Base-by-base conservation (phyloP, 1,140 invertebrate species). In the Carposina sasakii region DNA sequence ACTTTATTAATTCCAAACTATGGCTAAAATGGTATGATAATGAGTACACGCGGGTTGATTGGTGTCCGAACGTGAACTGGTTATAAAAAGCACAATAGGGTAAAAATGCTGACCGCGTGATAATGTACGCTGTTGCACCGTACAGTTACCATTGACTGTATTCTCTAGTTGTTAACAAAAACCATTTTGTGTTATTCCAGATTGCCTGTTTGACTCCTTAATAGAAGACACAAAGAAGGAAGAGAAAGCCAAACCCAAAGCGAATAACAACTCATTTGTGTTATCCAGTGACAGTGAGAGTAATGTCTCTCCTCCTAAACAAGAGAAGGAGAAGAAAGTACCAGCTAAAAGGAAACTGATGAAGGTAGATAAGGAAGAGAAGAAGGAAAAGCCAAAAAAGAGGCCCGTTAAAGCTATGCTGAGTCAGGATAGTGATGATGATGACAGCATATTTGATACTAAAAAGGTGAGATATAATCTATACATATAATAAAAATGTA, bases 141-240 rank as follows among this genome's bases (percentile, higher is more conserved):
- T n/a, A n/a, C n/a, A n/a, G n/a, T n/a, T n/a, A n/a, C n/a, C n/a
- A n/a, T n/a, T n/a, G n/a, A n/a, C n/a, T n/a, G n/a, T n/a, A n/a
- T n/a, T n/a, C n/a, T n/a, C n/a, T n/a, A n/a, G n/a, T n/a, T n/a
- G n/a, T n/a, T n/a, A n/a, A n/a, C n/a, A n/a, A n/a, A n/a, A n/a
- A n/a, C 19, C 23, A 19, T 10, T 15, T 24, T 24, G 31, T 60
- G 63, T 9, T 41, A 45, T 66, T 57, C 19, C 65, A 86, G 84
- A 86, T 52, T 85, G 81, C 48, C 60, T 86, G 10, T 86, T 86
- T 57, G 85, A 86, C 58, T 86, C 85, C 0, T 52, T 86, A 24
- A 86, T 86, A 50, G 85, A 85, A 46, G 78, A 85, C 43, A 65
- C 73, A 2, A 79, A 79, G 54, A 78, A 74, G 9, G 78, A 81